These are phyloP conservation scores for Nymphicus hollandicus DNA, from an alignment of 2,113 vertebrate species.

Conservation along the genomic window DNA sequence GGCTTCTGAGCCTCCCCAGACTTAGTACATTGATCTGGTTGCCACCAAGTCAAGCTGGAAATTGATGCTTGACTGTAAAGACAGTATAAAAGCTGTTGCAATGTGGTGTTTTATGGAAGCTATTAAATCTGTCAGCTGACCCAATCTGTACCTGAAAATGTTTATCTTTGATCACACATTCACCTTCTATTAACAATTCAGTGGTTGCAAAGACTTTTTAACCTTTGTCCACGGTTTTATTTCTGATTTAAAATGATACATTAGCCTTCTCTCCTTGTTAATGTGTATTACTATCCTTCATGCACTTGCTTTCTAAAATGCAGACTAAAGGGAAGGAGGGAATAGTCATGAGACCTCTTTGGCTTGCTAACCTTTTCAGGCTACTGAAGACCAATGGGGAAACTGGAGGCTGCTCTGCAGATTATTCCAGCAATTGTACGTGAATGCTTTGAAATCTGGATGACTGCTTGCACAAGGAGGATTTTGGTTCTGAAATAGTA, in stretches of 20 bases:
- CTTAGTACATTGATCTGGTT: neutral
- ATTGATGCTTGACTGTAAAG: neutral
- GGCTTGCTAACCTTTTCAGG: neutral
- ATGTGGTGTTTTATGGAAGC: neutral
- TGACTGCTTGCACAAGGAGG: neutral
- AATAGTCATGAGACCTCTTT: neutral
- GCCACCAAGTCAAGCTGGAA: neutral
- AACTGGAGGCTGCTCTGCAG: neutral
- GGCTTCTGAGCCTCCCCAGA: neutral
- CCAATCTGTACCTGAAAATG: neutral
- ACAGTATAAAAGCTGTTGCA: slow-evolving; percentile 7
- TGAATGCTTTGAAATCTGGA: neutral
- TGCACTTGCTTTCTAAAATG: neutral
- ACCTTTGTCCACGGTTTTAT: neutral
- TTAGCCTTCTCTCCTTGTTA: neutral
- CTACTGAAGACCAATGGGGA: neutral
- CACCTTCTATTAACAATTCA: neutral
- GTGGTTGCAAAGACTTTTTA: neutral
- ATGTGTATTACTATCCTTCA: neutral
- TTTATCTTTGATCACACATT: neutral
- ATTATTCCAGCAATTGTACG: neutral
- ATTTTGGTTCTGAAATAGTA: neutral
- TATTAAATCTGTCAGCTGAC: neutral
- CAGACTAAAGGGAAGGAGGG: neutral
- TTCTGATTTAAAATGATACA: neutral